Conservation (phyloP, 1,140 invertebrate genomes). For the Aphis craccivora region DNA sequence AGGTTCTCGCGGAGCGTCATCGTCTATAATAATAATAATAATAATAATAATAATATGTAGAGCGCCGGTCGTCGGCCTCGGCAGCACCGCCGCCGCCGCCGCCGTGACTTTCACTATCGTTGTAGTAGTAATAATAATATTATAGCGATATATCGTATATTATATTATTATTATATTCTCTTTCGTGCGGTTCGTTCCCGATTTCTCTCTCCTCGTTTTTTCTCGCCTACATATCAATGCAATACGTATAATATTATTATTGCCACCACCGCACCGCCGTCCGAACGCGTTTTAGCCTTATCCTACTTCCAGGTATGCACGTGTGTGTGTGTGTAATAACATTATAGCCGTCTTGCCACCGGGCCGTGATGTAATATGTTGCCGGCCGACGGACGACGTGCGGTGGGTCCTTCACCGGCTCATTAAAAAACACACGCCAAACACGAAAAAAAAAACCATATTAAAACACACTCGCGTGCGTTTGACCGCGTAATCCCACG, state of each 20-base stretch:
- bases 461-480: neutral
- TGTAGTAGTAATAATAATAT: neutral
- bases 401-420: neutral
- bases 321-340: neutral
- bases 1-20: neutral
- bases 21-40: neutral
- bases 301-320: constrained; percentile 15
- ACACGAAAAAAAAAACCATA: neutral
- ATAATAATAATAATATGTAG: neutral
- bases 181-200: neutral
- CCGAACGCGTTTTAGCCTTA: neutral
- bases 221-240: neutral
- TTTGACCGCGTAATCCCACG: neutral
- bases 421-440: neutral
- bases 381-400: neutral
- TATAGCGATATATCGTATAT: neutral
- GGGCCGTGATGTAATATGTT: neutral
- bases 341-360: neutral
- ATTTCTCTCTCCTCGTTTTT: constrained; percentile 23
- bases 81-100: neutral
- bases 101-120: constrained; percentile 42
- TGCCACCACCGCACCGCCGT: neutral
- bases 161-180: neutral
- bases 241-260: neutral
- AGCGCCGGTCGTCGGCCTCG: constrained; percentile 47